Base-by-base conservation (phyloP, 2,797 vertebrate species). In the Acestrorhynchus altus region DNA sequence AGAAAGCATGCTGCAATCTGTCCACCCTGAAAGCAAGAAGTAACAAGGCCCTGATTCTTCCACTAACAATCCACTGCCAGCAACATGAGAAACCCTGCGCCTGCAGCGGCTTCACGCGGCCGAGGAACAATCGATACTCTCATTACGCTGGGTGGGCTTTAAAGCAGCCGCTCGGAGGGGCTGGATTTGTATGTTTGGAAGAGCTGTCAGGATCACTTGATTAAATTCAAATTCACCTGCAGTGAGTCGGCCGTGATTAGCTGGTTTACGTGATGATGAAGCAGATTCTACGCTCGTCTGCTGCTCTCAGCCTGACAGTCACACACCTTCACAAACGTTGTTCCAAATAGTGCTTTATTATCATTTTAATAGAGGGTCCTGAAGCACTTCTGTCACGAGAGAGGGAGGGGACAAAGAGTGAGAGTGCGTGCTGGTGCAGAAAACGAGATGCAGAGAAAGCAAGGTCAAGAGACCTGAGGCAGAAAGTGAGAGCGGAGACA, bases 91-190 rank as follows among this genome's bases (percentile, higher is more conserved):
- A 69, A 39, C 26, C 15, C 8, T 1, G n/a, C 2, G 49, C 28
- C 67, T 22, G 46, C 28, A 31, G 67, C 47, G 54, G 15, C 28
- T 67, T 67, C 65, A 67, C 3, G 26, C 8, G 26, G 3, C 65
- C 4, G 7, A 68, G 16, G 10, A 51, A 69, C 8, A 54, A 35
- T 69, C 49, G 11, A 68, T 68, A 49, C 11, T 10, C 47, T 68
- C 66, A 68, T 68, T 68, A 68, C 44, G 8, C 22, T 22, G 7
- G 13, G 64, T 16, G 44, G 13, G 42, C 15, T 63, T 39, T 63
- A 8, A n/a, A 31, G 2, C 16, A n/a, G 28, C 20, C 46, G 42
- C 63, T 66, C 12, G 22, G n/a, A 2, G 12, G 1, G 6, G 15
- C 39, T 42, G 40, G 10, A 12, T 49, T 3, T 68, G 26, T 12